Evolutionary conservation across 2,113 vertebrate species (phyloP).

Genomic region (Ochotona curzoniae): DNA sequence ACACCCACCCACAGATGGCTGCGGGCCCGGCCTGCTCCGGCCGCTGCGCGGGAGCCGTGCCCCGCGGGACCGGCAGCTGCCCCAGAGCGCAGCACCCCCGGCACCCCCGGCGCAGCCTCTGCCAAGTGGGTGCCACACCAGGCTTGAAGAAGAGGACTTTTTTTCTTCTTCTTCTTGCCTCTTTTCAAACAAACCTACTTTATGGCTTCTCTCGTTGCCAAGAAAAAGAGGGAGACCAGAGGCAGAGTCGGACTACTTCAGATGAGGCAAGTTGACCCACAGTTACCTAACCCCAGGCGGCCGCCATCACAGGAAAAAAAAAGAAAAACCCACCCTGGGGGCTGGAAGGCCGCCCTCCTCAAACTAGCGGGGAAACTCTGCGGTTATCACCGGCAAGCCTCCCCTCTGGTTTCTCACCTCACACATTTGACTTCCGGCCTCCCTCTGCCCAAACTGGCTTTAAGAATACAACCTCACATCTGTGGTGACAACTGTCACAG

Average conservation of each 20-base stretch:
- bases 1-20: not conserved
- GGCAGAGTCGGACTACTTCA: fast-evolving
- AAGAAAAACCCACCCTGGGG: not conserved
- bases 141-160: not conserved
- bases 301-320: not conserved
- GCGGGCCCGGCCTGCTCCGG: conserved; percentile 22
- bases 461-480: not conserved
- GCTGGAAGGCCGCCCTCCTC: not conserved
- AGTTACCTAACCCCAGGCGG: not conserved
- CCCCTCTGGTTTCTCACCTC: not conserved
- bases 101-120: too few species aligned
- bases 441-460: not conserved
- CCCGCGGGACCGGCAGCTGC: not conserved
- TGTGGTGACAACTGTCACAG: not conserved
- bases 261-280: not conserved
- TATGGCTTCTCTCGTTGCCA: not conserved
- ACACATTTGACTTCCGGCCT: not conserved
- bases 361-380: not conserved
- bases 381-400: too few species aligned
- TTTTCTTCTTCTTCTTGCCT: not conserved
- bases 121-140: too few species aligned
- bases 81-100: too few species aligned
- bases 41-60: not conserved
- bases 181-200: not conserved
- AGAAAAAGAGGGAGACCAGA: not conserved